Evolutionary conservation across 2,113 vertebrate genomes (phyloP), one percentile per base, ranked within the genome.

Genomic region (Herpetotheres cachinnans): DNA sequence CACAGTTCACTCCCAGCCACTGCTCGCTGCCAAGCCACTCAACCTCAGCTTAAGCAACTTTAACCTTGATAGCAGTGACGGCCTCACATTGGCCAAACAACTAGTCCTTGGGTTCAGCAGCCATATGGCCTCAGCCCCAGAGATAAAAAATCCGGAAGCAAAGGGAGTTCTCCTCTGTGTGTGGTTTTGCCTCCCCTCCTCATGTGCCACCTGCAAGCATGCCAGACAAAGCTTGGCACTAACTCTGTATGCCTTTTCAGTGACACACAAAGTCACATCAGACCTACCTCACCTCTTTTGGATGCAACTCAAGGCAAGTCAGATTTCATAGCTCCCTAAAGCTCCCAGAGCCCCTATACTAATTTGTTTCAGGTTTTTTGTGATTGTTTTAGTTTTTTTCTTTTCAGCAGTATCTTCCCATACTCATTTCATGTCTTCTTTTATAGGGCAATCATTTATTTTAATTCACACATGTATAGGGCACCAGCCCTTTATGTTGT

Each of bases 251-350:
- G 52, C 63, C 81, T 26, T 69, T 92, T 49, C 62, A 49, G 86
- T 78, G 81, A 69, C 82, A 65, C 21, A 61, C 29, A 90, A 93
- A 89, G 49, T 38, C 91, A 89, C 25, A 58, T 62, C 54, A 86
- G 61, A 89, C 32, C 47, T 18, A 58, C n/a, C 54, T 87, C 66
- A n/a, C 36, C 66, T 87, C 69, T 94, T 96, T 72, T 74, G 49
- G 61, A 93, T 62, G 70, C 73, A 82, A 56, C 65, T 83, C 65
- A 56, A 82, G 61, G 22, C 81, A 92, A 82, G 65, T 62, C 55
- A 88, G 62, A 40, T 93, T 94, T 93, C 82, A 83, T 50, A 27
- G 27, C 32, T 94, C 56, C 49, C 78, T 63, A 49, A 86, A 93
- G 27, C 70, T 95, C 52, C 72, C 84, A 95, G 56, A 79, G 72